These are phyloP conservation scores for Steromphala cineraria DNA, from an alignment of 2,888 invertebrate genomes.

Conservation along the genomic window DNA sequence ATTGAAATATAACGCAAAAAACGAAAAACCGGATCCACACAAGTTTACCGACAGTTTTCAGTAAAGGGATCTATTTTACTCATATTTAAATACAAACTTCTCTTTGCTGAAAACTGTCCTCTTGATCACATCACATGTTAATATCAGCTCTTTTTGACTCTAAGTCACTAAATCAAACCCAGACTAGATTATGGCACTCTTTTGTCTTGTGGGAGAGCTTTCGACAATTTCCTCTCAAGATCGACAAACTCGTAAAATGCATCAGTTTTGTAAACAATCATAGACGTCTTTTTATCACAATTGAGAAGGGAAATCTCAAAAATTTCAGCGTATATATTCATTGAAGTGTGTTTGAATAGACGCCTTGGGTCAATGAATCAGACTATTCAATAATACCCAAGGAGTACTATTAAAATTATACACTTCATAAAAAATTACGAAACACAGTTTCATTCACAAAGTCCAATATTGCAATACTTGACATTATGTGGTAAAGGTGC, in stretches of 20 bases:
- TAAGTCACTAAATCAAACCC: not conserved
- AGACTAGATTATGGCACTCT: not conserved
- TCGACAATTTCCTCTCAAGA: constrained; percentile 1
- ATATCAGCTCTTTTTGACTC: not conserved
- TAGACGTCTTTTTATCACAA: too few relatives aligned
- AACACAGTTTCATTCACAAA: too few relatives aligned
- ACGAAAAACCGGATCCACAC: not conserved
- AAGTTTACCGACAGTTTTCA: not conserved
- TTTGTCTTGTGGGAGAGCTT: not conserved
- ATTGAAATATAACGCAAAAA: constrained; percentile 6
- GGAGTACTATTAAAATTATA: too few relatives aligned
- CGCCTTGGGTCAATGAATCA: too few relatives aligned
- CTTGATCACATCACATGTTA: not conserved
- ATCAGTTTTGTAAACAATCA: too few relatives aligned
- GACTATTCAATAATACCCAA: too few relatives aligned
- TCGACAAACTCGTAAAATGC: not conserved
- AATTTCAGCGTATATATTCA: not conserved
- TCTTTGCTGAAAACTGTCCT: not conserved
- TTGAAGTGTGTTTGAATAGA: not conserved
- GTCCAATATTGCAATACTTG: not conserved
- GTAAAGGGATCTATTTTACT: not conserved
- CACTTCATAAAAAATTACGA: too few relatives aligned
- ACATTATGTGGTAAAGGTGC: not conserved
- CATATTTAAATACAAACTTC: not conserved
- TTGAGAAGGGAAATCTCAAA: too few relatives aligned